Evolutionary conservation across 2,113 vertebrate genomes (phyloP), one percentile per base, ranked within the genome.

Genomic region (Caretta caretta): DNA sequence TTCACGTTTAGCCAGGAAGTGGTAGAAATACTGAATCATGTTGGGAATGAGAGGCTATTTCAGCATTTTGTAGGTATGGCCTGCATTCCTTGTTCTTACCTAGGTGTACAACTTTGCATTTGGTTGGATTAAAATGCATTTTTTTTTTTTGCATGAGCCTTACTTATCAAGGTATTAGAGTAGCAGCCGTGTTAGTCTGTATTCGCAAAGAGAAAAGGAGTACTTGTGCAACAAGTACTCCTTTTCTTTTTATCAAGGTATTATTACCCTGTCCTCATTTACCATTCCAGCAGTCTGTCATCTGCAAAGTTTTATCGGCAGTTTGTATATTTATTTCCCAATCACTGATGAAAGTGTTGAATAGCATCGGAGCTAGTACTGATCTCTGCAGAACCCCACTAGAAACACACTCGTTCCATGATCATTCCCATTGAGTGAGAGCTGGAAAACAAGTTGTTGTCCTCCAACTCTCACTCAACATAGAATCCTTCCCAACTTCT

Each of bases 1-100:
- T 84, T 92, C 2, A 0, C 92, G 85, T 91, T 96, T 90, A 86
- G 93, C 85, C 80, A 50, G 62, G 90, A 59, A 22, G 83, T 31
- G 80, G 75, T 95, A 94, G 87, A 95, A 93, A 90, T 83, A 95
- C 95, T 91, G 93, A 96, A 96, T 96, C 95, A 86, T 93, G 96
- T 97, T 84, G 94, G 94, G 85, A 78, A 27, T 24, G 2, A 29
- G 90, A 92, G n/a, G 94, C 57, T 35, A 35, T 69, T 69, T 69
- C 35, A 69, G 62, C 8, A n/a, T 69, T n/a, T 7, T 69, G 8
- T 65, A 69, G 31, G 14, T 31, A 17, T 69, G 31, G 62, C 35
- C 22, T 69, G 48, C 38, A 20, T 80, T 24, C 38, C 29, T n/a
- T 38, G 4, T n/a, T 50, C 35, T 69, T 50, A 25, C 31, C 29